A percentile compares a stretch with the other conserved stretches of the same genome.
These are phyloP conservation scores for Drosophila hawaiiensis DNA, from an alignment of 2,888 invertebrate species.

Conservation along the genomic window DNA sequence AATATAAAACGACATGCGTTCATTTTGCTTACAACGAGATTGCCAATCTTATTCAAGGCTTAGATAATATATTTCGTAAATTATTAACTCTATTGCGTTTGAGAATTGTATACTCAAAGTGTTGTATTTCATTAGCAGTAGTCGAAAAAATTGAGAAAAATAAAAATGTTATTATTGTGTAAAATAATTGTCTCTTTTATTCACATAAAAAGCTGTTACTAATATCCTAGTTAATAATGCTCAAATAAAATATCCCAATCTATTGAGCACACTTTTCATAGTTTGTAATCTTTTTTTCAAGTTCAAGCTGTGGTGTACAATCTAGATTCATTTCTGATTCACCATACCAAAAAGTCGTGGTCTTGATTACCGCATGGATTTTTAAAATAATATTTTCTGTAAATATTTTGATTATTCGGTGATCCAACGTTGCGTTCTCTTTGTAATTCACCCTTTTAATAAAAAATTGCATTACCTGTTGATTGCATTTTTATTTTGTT, in stretches of 20 bases:
- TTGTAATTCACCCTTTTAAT: not conserved
- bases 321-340: not conserved
- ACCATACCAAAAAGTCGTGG: not conserved
- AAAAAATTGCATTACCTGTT: not conserved
- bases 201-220: not conserved
- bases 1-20: slow-evolving; percentile 67
- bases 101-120: slow-evolving; percentile 74
- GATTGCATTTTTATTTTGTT: not conserved
- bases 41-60: slow-evolving; percentile 54
- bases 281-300: not conserved
- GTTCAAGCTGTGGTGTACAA: not conserved
- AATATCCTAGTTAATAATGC: not conserved
- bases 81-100: slow-evolving; percentile 65
- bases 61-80: slow-evolving; percentile 55
- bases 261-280: not conserved
- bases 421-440: not conserved
- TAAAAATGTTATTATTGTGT: slow-evolving; percentile 1
- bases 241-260: not conserved
- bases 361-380: not conserved
- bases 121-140: slow-evolving; percentile 74
- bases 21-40: slow-evolving; percentile 65
- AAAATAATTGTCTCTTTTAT: slow-evolving; percentile 14
- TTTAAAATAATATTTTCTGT: not conserved
- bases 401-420: not conserved
- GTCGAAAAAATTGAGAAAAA: slow-evolving; percentile 49